A percentile compares a stretch with the other conserved stretches of the same genome.
Conservation (phyloP, 1,140 invertebrate species). For the Drosophila albomicans region DNA sequence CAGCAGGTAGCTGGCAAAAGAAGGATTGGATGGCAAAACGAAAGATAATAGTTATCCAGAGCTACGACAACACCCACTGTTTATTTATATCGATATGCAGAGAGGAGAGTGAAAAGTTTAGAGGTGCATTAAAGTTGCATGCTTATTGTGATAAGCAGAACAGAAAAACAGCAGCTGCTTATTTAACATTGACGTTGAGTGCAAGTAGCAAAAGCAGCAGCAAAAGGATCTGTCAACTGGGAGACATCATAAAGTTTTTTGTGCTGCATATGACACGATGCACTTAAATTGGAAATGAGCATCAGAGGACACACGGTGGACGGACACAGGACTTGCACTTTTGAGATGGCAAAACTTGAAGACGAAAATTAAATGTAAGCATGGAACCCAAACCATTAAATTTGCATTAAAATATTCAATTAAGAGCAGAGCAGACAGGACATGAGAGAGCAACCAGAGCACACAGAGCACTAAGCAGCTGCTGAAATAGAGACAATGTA, state of each 20-base stretch:
- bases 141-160: background rate
- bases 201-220: background rate
- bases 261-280: conserved; percentile 46
- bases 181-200: background rate
- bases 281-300: conserved; percentile 31
- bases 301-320: conserved; percentile 1
- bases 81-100: too few species aligned
- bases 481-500: conserved; percentile 36
- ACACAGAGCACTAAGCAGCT: conserved; percentile 33
- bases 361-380: conserved; percentile 68
- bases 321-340: too few species aligned
- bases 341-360: conserved; percentile 35
- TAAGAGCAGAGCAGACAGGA: conserved; percentile 29
- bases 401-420: conserved; percentile 82
- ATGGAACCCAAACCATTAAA: conserved; percentile 66
- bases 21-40: conserved; percentile 14
- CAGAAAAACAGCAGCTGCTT: conserved; percentile 4
- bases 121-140: background rate
- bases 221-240: background rate
- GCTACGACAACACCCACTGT: background rate
- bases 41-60: conserved; percentile 27
- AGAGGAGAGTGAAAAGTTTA: background rate
- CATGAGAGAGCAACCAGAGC: conserved; percentile 3
- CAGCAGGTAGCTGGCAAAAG: conserved; percentile 50
- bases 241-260: conserved; percentile 25